Percentiles rank a stretch among this genome's conserved stretches.
Conservation (phyloP, 2,888 invertebrate species). For the Sphaerophoria rueppellii region DNA sequence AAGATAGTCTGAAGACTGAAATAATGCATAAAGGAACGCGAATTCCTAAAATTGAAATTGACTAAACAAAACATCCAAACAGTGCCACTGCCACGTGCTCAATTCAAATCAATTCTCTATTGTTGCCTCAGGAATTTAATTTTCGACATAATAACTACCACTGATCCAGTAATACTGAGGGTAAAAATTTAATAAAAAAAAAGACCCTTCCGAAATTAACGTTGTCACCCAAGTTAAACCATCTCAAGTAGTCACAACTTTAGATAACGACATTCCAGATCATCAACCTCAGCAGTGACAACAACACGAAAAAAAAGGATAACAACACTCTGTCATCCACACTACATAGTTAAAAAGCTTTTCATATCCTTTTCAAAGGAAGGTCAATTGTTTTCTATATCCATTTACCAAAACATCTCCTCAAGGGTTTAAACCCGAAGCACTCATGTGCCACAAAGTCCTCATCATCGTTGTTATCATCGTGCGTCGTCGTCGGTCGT, state of each 20-base stretch:
- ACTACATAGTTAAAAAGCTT: background rate
- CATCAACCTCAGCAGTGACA: conserved; percentile 1
- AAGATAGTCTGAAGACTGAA: too few species aligned
- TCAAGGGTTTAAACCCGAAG: background rate
- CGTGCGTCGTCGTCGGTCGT: background rate
- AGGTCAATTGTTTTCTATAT: conserved; percentile 16
- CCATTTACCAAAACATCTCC: background rate
- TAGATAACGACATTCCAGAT: conserved; percentile 1
- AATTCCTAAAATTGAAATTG: too few species aligned
- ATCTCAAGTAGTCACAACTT: background rate
- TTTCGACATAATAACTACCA: too few species aligned
- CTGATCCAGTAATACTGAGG: too few species aligned
- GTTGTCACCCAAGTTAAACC: background rate
- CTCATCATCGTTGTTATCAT: background rate
- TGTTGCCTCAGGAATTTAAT: too few species aligned
- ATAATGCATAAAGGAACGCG: too few species aligned
- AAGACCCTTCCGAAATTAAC: background rate
- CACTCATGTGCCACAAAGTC: background rate
- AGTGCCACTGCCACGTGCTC: too few species aligned
- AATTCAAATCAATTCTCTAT: too few species aligned
- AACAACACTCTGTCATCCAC: background rate
- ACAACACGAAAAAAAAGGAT: background rate
- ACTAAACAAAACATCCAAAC: too few species aligned
- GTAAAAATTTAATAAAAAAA: background rate
- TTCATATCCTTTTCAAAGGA: conserved; percentile 4